Evolutionary conservation across 2,113 vertebrate genomes (phyloP), one percentile per base, ranked within the genome.

Genomic region (Dipodomys ordii): DNA sequence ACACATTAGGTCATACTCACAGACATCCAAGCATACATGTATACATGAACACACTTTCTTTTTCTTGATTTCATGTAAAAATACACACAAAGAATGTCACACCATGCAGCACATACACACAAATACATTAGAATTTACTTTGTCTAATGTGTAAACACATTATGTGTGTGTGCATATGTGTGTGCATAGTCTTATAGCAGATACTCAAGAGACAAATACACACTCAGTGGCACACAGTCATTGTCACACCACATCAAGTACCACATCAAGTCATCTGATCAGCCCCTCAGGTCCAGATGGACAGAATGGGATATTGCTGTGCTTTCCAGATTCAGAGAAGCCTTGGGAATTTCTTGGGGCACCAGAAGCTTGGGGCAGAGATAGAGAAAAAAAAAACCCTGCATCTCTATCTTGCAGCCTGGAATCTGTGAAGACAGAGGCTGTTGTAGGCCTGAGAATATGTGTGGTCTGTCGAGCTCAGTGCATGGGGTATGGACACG

Each of bases 91-190:
- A 39, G n/a, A 19, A 16, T 20, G 76, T 86, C 35, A 27, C 20
- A 32, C 23, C 7, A 23, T 7, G 32, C 6, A 35, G 35, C 23
- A 30, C 79, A 62, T 19, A 44, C 60, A 65, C 69, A 28, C 9
- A 69, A 44, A 64, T 0, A 49, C 1, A 44, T 1, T 25, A 73
- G 11, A 0, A 2, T 18, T 39, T 65, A n/a, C 22, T 22, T 53
- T 25, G 16, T 44, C 30, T 72, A 44, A 73, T 39, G n/a, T 1
- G 18, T 27, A 46, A 67, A 46, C 69, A 71, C 74, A 69, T 10
- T 27, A 39, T 39, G 35, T 0, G 3, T n/a, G 35, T 3, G 13
- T 13, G n/a, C 35, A 13, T 19, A 15, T 0, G 3, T n/a, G 35
- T 3, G 13, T 13, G 27, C 35, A 13, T 19, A 69, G 39, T 83